phyloP scores from a whole-genome alignment of 92 coral and sea anemone species.

The Phenganax marumi region DNA sequence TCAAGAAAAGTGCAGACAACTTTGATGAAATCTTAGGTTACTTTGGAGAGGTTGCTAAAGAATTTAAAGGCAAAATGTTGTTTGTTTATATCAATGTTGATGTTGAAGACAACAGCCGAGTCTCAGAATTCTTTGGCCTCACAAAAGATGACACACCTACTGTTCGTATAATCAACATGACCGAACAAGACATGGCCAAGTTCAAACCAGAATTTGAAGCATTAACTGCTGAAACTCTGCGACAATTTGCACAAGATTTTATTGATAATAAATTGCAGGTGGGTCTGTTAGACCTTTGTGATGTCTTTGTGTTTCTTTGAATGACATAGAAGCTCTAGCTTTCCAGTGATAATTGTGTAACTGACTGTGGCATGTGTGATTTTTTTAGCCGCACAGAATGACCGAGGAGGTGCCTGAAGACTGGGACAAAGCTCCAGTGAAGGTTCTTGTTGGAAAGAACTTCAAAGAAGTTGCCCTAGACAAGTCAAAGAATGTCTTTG shows the following conservation, averaged over 20 bases:
- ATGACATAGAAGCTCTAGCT: background rate
- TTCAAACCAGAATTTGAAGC: conserved; percentile 81
- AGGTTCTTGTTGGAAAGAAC: conserved; percentile 98
- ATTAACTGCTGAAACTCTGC: conserved; percentile 65
- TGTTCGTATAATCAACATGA: conserved; percentile 93
- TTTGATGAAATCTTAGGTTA: conserved; percentile 69
- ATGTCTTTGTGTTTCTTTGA: too few relatives aligned
- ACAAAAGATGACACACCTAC: conserved; percentile 77
- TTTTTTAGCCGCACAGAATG: conserved; percentile 74
- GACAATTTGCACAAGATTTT: conserved; percentile 71
- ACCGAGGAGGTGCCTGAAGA: conserved; percentile 89
- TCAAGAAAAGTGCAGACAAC: conserved; percentile 70
- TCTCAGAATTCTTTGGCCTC: conserved; percentile 95
- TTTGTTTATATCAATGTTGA: conserved; percentile 86
- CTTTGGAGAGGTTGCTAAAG: conserved; percentile 82
- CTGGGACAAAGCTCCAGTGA: conserved; percentile 96
- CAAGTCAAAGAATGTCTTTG: conserved; percentile 85
- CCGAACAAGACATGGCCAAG: conserved; percentile 93
- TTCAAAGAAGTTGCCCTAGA: conserved; percentile 91
- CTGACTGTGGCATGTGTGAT: background rate
- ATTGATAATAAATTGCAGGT: conserved; percentile 91
- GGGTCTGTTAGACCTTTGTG: background rate
- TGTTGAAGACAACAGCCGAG: conserved; percentile 91
- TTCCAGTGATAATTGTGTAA: background rate
- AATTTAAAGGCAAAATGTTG: conserved; percentile 90